Conservation (phyloP, 2,797 vertebrate species). For the Sciaenops ocellatus region DNA sequence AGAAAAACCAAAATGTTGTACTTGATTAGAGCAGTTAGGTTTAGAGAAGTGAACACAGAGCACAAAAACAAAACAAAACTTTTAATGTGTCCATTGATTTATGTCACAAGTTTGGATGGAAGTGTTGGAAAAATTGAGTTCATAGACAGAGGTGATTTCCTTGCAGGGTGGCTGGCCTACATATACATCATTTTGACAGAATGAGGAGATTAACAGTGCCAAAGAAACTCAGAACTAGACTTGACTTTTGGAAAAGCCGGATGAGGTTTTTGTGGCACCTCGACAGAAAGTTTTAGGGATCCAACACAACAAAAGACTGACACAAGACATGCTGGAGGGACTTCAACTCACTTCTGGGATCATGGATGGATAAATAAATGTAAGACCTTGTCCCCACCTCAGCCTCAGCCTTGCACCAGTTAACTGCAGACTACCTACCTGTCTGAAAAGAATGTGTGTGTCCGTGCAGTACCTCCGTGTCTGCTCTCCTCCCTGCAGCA, state of each 20-base stretch:
- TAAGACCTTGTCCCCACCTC: no score
- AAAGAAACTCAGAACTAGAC: neutral
- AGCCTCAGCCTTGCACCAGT: no score
- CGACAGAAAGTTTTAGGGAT: neutral
- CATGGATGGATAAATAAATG: neutral
- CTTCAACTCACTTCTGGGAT: constrained; percentile 7
- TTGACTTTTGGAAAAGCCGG: neutral
- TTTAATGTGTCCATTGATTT: no score
- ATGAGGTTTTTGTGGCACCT: constrained; percentile 3
- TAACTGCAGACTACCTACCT: constrained; percentile 81
- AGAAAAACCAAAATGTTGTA: no score
- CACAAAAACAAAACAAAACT: neutral
- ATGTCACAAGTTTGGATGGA: no score
- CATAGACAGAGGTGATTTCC: neutral
- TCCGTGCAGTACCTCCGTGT: constrained; percentile 94
- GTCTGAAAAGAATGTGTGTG: constrained; percentile 92
- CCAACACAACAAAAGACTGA: neutral
- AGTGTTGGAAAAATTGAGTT: neutral
- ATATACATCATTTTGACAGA: constrained; percentile 12
- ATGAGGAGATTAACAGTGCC: neutral
- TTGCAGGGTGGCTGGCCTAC: neutral
- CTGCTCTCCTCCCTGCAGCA: constrained; percentile 96
- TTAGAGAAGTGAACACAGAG: constrained; percentile 1
- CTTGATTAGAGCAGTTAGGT: no score
- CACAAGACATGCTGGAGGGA: neutral